These are phyloP conservation scores for Gallinago media DNA, from an alignment of 2,113 vertebrate species.

Conservation along the genomic window DNA sequence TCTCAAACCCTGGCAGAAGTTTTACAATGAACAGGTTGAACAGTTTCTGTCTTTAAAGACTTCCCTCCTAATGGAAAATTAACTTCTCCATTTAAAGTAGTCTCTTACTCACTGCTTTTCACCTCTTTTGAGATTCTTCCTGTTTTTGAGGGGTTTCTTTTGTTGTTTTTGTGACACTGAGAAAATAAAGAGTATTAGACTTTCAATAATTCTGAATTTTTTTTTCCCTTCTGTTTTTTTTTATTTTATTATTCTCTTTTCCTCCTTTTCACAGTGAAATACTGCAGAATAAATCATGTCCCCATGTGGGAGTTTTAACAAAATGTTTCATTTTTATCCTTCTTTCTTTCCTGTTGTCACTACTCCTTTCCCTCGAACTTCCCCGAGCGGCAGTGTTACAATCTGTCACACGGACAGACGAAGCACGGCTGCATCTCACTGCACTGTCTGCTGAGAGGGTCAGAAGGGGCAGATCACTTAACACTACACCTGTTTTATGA, in stretches of 20 bases:
- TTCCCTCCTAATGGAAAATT: neutral
- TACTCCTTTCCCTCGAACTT: neutral
- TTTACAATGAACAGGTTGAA: neutral
- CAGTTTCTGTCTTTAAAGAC: neutral
- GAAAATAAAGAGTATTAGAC: neutral
- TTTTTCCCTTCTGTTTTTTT: neutral
- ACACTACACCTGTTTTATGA: slow-evolving; percentile 72
- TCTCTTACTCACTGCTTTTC: neutral
- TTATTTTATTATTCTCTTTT: neutral
- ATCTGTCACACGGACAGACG: slow-evolving; percentile 40
- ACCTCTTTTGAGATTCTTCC: neutral
- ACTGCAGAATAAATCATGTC: slow-evolving; percentile 2
- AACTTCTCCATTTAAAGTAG: neutral
- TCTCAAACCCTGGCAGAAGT: neutral
- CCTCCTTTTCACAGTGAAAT: neutral
- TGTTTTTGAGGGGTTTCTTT: neutral
- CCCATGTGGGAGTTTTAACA: neutral
- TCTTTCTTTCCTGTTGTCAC: slow-evolving; percentile 33
- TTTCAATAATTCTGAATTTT: neutral
- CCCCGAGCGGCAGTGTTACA: neutral
- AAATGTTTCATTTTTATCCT: slow-evolving; percentile 42
- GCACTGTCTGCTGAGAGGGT: slow-evolving; percentile 56
- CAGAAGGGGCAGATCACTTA: slow-evolving; percentile 64
- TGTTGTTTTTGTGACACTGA: neutral
- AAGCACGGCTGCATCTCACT: slow-evolving; percentile 43